Evolutionary conservation across 2,888 invertebrate genomes (phyloP), one percentile per base, ranked within the genome.

Genomic region (Spodoptera littoralis): DNA sequence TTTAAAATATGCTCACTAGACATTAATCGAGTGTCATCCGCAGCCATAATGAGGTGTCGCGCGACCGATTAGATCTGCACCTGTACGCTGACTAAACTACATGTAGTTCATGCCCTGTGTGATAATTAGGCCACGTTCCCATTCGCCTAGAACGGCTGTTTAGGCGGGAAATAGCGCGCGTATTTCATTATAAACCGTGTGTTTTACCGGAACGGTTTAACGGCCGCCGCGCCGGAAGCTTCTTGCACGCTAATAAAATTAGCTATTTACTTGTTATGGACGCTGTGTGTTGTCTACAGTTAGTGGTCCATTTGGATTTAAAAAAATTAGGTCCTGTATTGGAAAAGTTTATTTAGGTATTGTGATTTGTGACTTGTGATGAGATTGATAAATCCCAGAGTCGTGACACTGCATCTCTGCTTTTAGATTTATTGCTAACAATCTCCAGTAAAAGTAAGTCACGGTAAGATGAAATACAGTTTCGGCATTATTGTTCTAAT

Each of bases 91-190:
- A 41, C 56, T 44, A 24, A 44, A 48, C 24, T 60, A 51, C 47
- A 44, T 47, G 46, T 61, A 59, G 55, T 48, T 56, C 43, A 57
- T 64, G 50, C 53, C 50, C 46, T 53, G 46, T 22, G 50, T 64
- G 59, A 70, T 72, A 72, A 72, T 72, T 55, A 72, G 71, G 71
- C 71, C 71, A 60, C 50, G 76, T 44, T 57, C 71, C 54, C 70
- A 64, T 75, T 72, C 57, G 47, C 42, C 43, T 42, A 57, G 57
- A 63, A 48, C 75, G 59, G 51, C 53, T 70, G 59, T 70, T 68
- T 57, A 54, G 62, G 11, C 48, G 64, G 64, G 53, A 75, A 60
- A 72, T 57, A 48, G 56, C 58, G 55, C 49, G 8, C 13, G 43
- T 64, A 51, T 62, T 59, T 51, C 52, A 63, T 59, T 55, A 27